These are phyloP conservation scores for Ptiloglossa arizonensis DNA, from an alignment of 1,140 invertebrate species.

Conservation along the genomic window DNA sequence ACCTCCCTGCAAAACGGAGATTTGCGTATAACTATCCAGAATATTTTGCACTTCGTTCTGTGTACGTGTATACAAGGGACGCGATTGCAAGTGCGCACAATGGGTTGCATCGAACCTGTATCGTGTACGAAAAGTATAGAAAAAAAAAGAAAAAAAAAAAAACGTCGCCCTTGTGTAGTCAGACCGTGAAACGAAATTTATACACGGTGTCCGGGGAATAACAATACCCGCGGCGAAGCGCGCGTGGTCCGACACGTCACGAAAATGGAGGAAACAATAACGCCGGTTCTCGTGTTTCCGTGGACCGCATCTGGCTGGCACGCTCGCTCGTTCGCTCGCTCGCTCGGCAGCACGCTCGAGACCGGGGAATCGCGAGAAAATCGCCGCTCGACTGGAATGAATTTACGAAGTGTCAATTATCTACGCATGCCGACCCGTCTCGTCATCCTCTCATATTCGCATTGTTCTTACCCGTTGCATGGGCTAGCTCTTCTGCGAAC, in stretches of 20 bases:
- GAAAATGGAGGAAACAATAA: constrained; percentile 3
- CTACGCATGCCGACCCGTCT: constrained; percentile 55
- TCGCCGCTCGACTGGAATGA: constrained; percentile 41
- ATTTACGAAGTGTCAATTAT: constrained; percentile 62
- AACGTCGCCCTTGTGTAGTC: too few species aligned
- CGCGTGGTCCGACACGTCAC: neutral
- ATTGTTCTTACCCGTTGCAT: constrained; percentile 73
- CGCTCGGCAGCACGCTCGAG: neutral
- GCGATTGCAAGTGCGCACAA: too few species aligned
- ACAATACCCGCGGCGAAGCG: neutral
- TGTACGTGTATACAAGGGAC: too few species aligned
- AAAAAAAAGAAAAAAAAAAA: too few species aligned
- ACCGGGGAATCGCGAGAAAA: constrained; percentile 33
- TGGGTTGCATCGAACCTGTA: too few species aligned
- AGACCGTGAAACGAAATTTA: too few species aligned
- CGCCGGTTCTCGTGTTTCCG: neutral
- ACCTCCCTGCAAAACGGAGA: too few species aligned
- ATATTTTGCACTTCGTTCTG: too few species aligned
- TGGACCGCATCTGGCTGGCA: too few species aligned
- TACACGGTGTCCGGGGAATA: neutral
- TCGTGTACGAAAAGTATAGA: too few species aligned
- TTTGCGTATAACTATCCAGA: too few species aligned
- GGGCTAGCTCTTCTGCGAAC: constrained; percentile 66
- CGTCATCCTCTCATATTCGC: constrained; percentile 66
- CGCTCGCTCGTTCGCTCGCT: too few species aligned